Evolutionary conservation across 2,113 vertebrate genomes (phyloP).

Genomic region (Danionella cerebrum): DNA sequence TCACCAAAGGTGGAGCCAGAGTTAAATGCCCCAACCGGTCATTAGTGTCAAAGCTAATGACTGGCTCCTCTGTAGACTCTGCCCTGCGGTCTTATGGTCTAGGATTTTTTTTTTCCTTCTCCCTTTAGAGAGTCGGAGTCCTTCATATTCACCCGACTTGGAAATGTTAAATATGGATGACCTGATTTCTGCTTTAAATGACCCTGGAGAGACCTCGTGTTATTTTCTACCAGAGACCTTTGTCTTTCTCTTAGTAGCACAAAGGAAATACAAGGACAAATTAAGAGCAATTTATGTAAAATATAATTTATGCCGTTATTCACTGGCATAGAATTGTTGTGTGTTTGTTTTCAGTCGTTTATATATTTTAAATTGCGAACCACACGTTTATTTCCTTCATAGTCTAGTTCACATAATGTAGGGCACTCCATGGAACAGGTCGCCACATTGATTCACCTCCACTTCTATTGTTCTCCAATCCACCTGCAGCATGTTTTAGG

Average conservation of each 20-base stretch:
- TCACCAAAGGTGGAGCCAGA: background rate
- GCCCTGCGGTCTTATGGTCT: background rate
- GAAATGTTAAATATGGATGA: background rate
- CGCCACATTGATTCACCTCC: too few species aligned
- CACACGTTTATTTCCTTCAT: too few species aligned
- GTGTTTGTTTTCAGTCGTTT: too few species aligned
- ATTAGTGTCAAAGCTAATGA: background rate
- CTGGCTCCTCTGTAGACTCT: background rate
- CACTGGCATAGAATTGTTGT: too few species aligned
- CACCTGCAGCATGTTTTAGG: too few species aligned
- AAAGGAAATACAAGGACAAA: constrained; percentile 16
- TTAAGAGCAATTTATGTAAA: constrained; percentile 18
- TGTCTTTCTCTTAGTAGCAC: background rate
- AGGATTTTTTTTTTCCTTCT: too few species aligned
- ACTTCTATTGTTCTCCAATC: too few species aligned
- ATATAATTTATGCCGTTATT: constrained; percentile 25
- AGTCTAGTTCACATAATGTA: too few species aligned
- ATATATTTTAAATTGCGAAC: too few species aligned
- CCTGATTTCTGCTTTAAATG: background rate
- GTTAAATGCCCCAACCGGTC: background rate
- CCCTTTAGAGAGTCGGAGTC: background rate
- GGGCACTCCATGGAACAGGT: too few species aligned
- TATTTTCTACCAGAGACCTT: background rate
- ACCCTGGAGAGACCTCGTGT: background rate
- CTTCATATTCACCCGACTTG: background rate